Evolutionary conservation across 2,113 vertebrate genomes (phyloP).

Genomic region (Notechis scutatus): DNA sequence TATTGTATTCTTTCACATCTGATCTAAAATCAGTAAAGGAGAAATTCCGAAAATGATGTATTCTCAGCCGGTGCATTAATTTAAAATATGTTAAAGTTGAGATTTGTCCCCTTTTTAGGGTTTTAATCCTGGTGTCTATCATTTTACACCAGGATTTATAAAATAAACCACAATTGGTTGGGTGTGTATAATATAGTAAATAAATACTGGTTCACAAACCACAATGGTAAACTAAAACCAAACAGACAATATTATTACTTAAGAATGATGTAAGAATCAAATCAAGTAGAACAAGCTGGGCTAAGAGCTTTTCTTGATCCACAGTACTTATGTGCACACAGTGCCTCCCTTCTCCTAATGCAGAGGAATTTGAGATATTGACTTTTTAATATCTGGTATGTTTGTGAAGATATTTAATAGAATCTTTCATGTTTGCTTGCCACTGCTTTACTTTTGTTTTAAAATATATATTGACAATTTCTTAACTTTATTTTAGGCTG

Average conservation of each 20-base stretch:
- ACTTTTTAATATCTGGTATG: not conserved
- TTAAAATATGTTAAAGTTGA: not conserved
- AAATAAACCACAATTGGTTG: not conserved
- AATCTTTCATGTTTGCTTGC: not conserved
- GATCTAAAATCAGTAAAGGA: not conserved
- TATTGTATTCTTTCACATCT: not conserved
- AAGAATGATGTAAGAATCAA: not conserved
- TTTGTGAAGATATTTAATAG: not conserved
- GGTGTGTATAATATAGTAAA: not conserved
- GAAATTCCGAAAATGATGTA: not conserved
- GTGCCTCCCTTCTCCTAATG: not conserved
- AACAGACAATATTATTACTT: not conserved
- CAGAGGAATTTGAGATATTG: not conserved
- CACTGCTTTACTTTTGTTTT: not conserved
- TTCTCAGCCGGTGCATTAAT: not conserved
- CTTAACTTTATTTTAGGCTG: not conserved
- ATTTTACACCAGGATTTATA: not conserved
- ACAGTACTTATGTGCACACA: not conserved
- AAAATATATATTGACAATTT: not conserved
- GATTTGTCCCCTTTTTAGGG: not conserved
- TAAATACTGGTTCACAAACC: not conserved
- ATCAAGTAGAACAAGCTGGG: not conserved
- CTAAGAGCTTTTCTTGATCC: not conserved
- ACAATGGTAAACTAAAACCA: not conserved
- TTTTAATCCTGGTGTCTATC: not conserved